A percentile compares a stretch with the other conserved stretches of the same genome.
Conservation (phyloP, 2,888 invertebrate species). For the Helicoverpa assulta region DNA sequence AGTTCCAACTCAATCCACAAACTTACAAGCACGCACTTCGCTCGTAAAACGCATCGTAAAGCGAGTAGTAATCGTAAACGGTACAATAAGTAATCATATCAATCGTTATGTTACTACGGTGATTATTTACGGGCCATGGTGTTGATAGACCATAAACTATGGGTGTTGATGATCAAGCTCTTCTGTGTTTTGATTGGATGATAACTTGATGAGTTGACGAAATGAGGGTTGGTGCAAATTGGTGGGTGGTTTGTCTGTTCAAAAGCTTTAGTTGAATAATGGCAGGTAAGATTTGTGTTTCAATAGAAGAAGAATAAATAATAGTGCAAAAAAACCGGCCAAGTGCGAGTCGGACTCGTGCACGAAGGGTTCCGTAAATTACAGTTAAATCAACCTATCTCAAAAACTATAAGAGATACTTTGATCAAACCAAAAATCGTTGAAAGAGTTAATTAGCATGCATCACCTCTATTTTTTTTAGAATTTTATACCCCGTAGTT, state of each 20-base stretch:
- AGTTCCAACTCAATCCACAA: constrained; percentile 1
- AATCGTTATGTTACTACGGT: constrained; percentile 24
- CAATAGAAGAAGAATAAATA: too few relatives aligned
- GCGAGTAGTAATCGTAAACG: constrained; percentile 8
- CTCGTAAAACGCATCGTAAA: constrained; percentile 34
- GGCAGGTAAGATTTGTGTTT: too few relatives aligned
- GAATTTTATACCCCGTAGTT: too few relatives aligned
- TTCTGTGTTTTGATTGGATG: constrained; percentile 13
- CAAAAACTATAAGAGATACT: too few relatives aligned
- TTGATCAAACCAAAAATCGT: too few relatives aligned
- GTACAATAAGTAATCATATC: constrained; percentile 35
- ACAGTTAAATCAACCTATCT: too few relatives aligned
- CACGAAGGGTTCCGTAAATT: too few relatives aligned
- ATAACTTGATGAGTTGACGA: constrained; percentile 2
- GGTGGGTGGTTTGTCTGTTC: background rate
- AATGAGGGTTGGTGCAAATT: constrained; percentile 7
- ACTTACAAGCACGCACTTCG: constrained; percentile 1
- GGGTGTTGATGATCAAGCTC: constrained; percentile 13
- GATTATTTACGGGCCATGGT: constrained; percentile 22
- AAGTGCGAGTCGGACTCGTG: too few relatives aligned
- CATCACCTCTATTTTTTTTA: too few relatives aligned
- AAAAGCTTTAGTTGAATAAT: too few relatives aligned
- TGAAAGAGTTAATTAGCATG: too few relatives aligned
- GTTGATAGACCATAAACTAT: constrained; percentile 19
- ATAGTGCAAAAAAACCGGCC: too few relatives aligned